Conservation (phyloP, 2,888 invertebrate species). For the Diadegma fenestrale region DNA sequence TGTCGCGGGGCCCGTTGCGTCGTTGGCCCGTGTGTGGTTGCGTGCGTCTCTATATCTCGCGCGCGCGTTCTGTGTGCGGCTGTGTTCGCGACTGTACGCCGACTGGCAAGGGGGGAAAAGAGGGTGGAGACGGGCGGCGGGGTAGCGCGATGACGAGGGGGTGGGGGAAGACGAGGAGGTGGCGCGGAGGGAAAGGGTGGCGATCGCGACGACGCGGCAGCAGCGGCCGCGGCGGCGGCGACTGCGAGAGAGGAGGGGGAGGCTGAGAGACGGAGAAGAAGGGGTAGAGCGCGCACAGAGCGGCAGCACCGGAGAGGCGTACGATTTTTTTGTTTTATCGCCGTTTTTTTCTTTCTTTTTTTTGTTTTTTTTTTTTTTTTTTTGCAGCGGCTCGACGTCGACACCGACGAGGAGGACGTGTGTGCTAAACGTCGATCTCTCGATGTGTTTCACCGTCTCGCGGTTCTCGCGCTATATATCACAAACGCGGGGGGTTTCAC, state of each 20-base stretch:
- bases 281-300: constrained; percentile 48
- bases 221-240: constrained; percentile 32
- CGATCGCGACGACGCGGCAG: constrained; percentile 30
- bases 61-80: constrained; percentile 48
- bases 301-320: constrained; percentile 41
- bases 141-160: constrained; percentile 38
- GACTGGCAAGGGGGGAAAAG: constrained; percentile 41
- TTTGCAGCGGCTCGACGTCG: constrained; percentile 56
- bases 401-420: constrained; percentile 61
- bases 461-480: constrained; percentile 58
- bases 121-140: constrained; percentile 34
- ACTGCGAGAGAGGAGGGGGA: background rate
- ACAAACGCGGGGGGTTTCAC: constrained; percentile 53
- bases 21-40: constrained; percentile 53
- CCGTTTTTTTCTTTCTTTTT: no score
- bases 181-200: constrained; percentile 21
- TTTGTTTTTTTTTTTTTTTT: no score
- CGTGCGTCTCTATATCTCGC: constrained; percentile 65
- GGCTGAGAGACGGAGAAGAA: constrained; percentile 1
- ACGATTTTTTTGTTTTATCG: constrained; percentile 33
- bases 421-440: constrained; percentile 65
- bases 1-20: constrained; percentile 62
- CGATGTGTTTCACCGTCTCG: constrained; percentile 53
- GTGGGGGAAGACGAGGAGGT: background rate
- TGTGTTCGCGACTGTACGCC: constrained; percentile 51